Base-by-base conservation (phyloP, 2,888 invertebrate genomes). In the Hirudinaria manillensis region DNA sequence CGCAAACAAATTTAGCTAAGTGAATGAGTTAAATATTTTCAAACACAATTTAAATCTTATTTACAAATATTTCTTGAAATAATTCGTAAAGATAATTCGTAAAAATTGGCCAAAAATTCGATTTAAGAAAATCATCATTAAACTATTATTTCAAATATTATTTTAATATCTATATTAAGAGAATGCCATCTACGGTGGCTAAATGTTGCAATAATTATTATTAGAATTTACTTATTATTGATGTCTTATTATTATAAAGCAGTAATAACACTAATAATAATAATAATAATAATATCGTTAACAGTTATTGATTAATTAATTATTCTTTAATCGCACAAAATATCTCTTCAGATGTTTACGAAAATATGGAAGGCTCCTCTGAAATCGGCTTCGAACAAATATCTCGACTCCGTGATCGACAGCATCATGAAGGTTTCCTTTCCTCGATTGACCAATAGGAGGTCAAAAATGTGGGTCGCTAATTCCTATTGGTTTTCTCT, bases 331-430 rank as follows among this genome's bases (percentile, higher is more conserved):
- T 13, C 24, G 34, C 16, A 13, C 16, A 34, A 13, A 10, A 70
- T 70, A 10, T 51, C 24, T 1, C 55, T 10, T 10, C 91, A 93
- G 87, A 92, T 92, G 91, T 93, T 93, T 82, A 90, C 92, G 0
- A 93, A 94, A 84, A 89, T 94, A 29, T 92, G 92, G 87, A 80
- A 86, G 73, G 83, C 85, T 45, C 83, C 85, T 72, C 82, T 87
- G 53, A 80, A 83, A 70, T 32, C 72, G 2, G 76, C 82, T 74
- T 78, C 78, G 72, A 78, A 80, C 77, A 79, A 79, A n/a, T 81
- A 78, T 61, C 85, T 87, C 79, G 83, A 85, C 7, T 83, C 84
- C 70, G 82, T 86, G 70, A 86, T 87, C 80, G 86, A 87, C 78
- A 83, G 83, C 78, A 80, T 87, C 36, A 82, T 87, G 67, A 84